These are phyloP conservation scores for Auanema freiburgensis DNA, from an alignment of 2,888 invertebrate genomes.

Conservation along the genomic window DNA sequence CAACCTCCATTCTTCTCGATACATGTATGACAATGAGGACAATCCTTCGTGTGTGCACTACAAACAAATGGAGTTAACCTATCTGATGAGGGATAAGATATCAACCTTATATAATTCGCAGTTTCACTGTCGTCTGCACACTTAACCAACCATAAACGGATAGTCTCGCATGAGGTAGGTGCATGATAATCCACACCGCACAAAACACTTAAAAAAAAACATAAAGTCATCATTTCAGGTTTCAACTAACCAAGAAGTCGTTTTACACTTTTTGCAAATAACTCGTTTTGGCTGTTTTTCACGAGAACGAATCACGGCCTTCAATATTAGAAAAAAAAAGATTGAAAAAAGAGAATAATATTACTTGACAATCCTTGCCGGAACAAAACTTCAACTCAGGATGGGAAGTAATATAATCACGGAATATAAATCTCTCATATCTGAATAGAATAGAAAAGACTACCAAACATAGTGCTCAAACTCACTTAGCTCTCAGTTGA, in stretches of 20 bases:
- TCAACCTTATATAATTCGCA: conserved; percentile 86
- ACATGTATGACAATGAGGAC: conserved; percentile 98
- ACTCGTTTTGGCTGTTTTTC: conserved; percentile 82
- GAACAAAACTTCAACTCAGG: conserved; percentile 80
- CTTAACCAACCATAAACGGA: conserved; percentile 96
- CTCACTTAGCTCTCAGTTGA: conserved; percentile 27
- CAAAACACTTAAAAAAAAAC: conserved; percentile 71
- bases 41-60: conserved; percentile 75
- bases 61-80: conserved; percentile 12
- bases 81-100: not conserved
- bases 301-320: conserved; percentile 73
- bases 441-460: conserved; percentile 66
- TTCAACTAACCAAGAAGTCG: conserved; percentile 78
- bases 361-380: conserved; percentile 80
- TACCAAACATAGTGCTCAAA: conserved; percentile 1
- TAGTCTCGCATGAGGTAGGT: conserved; percentile 91
- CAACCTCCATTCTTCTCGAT: conserved; percentile 99
- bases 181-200: conserved; percentile 98
- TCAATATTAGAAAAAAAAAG: conserved; percentile 23
- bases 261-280: conserved; percentile 84
- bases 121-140: conserved; percentile 99
- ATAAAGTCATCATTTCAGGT: not conserved
- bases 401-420: conserved; percentile 86
- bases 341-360: conserved; percentile 8
- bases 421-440: conserved; percentile 92